Evolutionary conservation across 2,113 vertebrate species (phyloP), one percentile per base, ranked within the genome.

Genomic region (Zosterops japonicus): DNA sequence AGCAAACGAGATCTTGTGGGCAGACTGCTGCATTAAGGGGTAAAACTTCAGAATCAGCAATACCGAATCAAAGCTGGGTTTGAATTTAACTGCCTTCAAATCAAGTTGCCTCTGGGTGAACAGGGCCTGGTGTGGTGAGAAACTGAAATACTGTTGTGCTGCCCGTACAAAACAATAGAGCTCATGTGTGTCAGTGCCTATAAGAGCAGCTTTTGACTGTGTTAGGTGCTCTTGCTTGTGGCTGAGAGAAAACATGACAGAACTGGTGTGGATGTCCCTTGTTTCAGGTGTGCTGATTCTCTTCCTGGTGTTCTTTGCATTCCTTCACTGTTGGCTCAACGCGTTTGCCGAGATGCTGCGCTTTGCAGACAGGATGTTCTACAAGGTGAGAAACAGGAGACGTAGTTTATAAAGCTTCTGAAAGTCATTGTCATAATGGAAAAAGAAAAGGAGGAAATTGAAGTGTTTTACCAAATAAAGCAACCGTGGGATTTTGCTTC

Each of bases 351-450:
- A 99, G 97, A 98, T 98, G 98, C 91, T 98, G 67, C 97, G 98
- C 63, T 99, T 99, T 82, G 98, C 98, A 24, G 98, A 99, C 79
- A 96, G 98, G 89, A 98, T 98, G 98, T 99, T 99, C 95, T 99
- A 99, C 94, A 98, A 98, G 98, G 98, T 98, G 95, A 95, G 75
- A 29, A 71, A 28, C 33, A 28, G 57, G 35, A 72, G 29, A n/a
- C 90, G 6, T 0, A 29, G 4, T 33, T 77, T 5, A 15, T 39
- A 52, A 64, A 80, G 57, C 8, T 70, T 41, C 28, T 75, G 53
- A 56, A 78, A 49, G 39, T 49, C 4, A 8, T 27, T 86, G 36
- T 29, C 17, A 23, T 46, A 10, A 28, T 33, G 23, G 8, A 11
- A 11, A 12, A 27, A n/a, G 39, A 11, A 9, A 16, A 44, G 14